Evolutionary conservation across 2,888 invertebrate species (phyloP).

Genomic region (Melieria crassipennis): DNA sequence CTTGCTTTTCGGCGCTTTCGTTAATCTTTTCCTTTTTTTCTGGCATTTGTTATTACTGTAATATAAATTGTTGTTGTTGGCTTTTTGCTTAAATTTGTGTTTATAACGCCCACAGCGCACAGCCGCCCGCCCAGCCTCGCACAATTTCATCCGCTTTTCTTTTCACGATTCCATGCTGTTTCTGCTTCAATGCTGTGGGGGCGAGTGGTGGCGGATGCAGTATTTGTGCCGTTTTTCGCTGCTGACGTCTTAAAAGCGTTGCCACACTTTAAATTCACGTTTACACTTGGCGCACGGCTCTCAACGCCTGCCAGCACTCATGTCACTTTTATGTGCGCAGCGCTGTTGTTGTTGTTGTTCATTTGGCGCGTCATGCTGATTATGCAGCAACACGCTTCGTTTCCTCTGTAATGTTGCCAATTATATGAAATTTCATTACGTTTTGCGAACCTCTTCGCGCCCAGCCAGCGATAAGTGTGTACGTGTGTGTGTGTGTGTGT

Average conservation of each 20-base stretch:
- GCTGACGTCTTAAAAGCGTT: background rate
- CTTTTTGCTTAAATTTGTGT: no score
- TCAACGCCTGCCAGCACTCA: background rate
- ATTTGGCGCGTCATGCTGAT: slow-evolving; percentile 21
- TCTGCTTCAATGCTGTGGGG: no score
- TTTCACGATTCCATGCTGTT: no score
- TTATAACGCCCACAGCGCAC: no score
- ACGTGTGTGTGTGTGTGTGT: background rate
- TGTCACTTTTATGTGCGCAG: slow-evolving; percentile 14
- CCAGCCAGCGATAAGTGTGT: background rate
- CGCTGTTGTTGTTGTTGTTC: background rate
- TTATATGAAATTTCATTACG: slow-evolving; percentile 26
- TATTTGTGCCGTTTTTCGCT: background rate
- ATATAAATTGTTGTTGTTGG: no score
- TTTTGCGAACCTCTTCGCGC: background rate
- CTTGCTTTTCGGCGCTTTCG: no score
- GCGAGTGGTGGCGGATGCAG: no score
- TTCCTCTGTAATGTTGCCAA: slow-evolving; percentile 34
- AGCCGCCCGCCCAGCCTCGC: no score
- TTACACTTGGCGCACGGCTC: background rate
- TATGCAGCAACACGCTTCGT: slow-evolving; percentile 31
- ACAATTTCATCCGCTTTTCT: no score
- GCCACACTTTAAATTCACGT: background rate
- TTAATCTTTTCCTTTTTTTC: no score
- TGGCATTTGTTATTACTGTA: no score